phyloP scores from a whole-genome alignment of 2,888 invertebrate genomes.

The Orchesellides sinensis region DNA sequence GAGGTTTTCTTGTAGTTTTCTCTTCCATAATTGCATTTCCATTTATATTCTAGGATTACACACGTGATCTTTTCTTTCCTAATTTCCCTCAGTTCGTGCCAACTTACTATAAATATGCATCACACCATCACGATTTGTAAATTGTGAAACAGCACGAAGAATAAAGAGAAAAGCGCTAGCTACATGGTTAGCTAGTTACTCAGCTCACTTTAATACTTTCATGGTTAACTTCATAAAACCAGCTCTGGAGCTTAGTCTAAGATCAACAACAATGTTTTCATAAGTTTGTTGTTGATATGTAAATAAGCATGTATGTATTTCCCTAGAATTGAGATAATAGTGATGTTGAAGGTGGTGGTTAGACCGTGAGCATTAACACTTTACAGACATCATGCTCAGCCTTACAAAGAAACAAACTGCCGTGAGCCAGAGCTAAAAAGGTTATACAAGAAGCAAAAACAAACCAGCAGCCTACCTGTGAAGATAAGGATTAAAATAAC shows the following conservation, averaged over 20 bases:
- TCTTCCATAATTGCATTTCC: slow-evolving; percentile 34
- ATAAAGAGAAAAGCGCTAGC: background rate
- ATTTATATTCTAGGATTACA: slow-evolving; percentile 51
- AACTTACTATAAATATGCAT: slow-evolving; percentile 43
- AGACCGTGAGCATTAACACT: slow-evolving; percentile 53
- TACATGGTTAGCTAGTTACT: background rate
- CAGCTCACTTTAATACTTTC: slow-evolving; percentile 1
- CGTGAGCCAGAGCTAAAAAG: slow-evolving; percentile 17
- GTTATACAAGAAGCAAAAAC: slow-evolving; percentile 16
- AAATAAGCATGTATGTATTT: slow-evolving; percentile 28
- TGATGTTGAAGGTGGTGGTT: slow-evolving; percentile 28
- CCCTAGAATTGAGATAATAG: slow-evolving; percentile 30
- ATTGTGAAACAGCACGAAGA: background rate
- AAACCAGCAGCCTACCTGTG: slow-evolving; percentile 33
- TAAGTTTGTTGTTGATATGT: slow-evolving; percentile 35
- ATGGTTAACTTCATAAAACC: slow-evolving; percentile 4
- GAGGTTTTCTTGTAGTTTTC: background rate
- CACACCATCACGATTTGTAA: slow-evolving; percentile 40
- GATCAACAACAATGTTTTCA: slow-evolving; percentile 51
- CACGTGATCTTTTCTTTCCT: slow-evolving; percentile 29
- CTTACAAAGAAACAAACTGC: slow-evolving; percentile 25
- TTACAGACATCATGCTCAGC: slow-evolving; percentile 32
- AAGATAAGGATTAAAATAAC: slow-evolving; percentile 62
- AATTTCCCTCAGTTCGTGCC: slow-evolving; percentile 38
- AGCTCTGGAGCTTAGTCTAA: background rate